Conservation (phyloP, 2,888 invertebrate species). For the Miltochrista miniata region DNA sequence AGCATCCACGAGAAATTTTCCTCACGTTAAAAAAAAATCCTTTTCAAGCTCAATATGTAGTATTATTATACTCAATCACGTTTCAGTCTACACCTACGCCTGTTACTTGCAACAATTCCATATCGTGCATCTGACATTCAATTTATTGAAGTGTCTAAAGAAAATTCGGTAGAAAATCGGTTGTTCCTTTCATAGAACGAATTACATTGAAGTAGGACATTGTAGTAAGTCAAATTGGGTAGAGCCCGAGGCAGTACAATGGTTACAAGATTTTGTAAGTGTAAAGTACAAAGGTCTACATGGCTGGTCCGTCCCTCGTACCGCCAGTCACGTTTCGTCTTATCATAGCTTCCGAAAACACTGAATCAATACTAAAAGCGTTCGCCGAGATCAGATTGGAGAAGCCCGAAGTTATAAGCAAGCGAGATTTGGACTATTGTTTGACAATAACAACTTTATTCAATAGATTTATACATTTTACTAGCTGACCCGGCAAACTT, state of each 20-base stretch:
- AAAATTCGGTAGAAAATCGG: constrained; percentile 20
- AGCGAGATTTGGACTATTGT: constrained; percentile 27
- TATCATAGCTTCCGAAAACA: constrained; percentile 68
- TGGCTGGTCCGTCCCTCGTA: constrained; percentile 53
- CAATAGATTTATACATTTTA: too few species aligned
- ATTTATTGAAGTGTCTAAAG: constrained; percentile 29
- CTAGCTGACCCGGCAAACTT: too few species aligned
- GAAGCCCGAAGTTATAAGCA: constrained; percentile 46
- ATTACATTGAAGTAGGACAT: constrained; percentile 34
- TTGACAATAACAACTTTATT: not conserved
- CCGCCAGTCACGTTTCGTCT: constrained; percentile 66
- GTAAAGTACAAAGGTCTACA: constrained; percentile 57
- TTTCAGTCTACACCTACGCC: not conserved
- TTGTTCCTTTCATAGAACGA: constrained; percentile 18
- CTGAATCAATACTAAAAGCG: constrained; percentile 73
- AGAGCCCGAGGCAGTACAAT: constrained; percentile 29
- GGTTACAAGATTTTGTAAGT: constrained; percentile 46
- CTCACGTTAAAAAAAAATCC: too few species aligned
- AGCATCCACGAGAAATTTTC: too few species aligned
- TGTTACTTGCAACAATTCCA: constrained; percentile 16
- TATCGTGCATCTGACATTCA: constrained; percentile 36
- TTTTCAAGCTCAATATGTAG: not conserved
- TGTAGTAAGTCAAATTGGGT: constrained; percentile 25
- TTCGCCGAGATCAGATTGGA: constrained; percentile 66
- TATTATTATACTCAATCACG: not conserved